Evolutionary conservation across 2,797 vertebrate species (phyloP), one percentile per base, ranked within the genome.

Genomic region (Sciaenops ocellatus): DNA sequence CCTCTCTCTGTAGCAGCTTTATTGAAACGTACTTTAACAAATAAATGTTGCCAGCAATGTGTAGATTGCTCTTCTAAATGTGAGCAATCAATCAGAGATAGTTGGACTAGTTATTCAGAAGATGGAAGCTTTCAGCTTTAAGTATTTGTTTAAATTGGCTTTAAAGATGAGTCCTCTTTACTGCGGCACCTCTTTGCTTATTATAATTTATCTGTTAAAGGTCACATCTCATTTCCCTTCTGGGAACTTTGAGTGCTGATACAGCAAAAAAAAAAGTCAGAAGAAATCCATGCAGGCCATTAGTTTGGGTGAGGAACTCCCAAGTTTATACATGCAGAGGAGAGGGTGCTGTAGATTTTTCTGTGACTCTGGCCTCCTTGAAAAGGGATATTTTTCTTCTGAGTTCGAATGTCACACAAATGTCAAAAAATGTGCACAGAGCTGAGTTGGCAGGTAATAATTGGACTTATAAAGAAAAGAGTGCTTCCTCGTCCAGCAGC

Each of bases 221-320:
- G 89, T 90, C 79, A 86, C 70, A 70, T 84, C 82, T 85, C 76
- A 84, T 80, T 84, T 85, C 62, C 69, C 71, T 42, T 51, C 65
- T 70, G 61, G 67, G 34, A 85, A 85, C 66, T 86, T 73, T 50
- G 46, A 56, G 62, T 83, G 84, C 84, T 83, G 73, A 84, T 48
- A n/a, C 9, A 7, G 50, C 38, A 68, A 70, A 75, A 17, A 34
- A 48, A 51, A 69, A 75, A 77, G 38, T 65, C 11, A 4, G 41
- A 47, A 41, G 73, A 67, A 76, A 69, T 81, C 68, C 57, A 73
- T 47, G 41, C 16, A 2, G 66, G 60, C 56, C 64, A 63, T 85
- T 81, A 59, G 57, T 30, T 42, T 59, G 44, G 41, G 54, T 52
- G 52, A 64, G 46, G 15, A 72, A 69, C 47, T 65, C 24, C 7